phyloP scores from a whole-genome alignment of 2,113 vertebrate species.

The Mionectes macconnelli region DNA sequence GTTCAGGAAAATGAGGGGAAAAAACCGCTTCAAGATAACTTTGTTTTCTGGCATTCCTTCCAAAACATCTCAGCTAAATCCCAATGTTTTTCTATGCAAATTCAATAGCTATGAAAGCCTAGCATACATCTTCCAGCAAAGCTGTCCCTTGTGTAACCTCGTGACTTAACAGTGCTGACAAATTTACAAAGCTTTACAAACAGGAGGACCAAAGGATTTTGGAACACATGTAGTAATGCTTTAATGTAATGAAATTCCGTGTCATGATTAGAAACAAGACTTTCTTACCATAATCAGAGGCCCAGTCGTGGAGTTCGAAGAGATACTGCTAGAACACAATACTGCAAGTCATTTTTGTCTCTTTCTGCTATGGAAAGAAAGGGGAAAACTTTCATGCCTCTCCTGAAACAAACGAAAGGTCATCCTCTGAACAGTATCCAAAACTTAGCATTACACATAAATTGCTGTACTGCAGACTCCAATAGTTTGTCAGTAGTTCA shows the following conservation, averaged over 20 bases:
- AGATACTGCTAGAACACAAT: not conserved
- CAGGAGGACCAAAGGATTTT: not conserved
- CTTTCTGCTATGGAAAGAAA: not conserved
- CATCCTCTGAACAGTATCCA: conserved; percentile 53
- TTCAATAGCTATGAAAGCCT: not conserved
- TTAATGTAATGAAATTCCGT: not conserved
- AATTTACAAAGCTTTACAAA: not conserved
- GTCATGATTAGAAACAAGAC: not conserved
- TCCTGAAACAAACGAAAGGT: conserved; percentile 48
- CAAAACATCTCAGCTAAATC: not conserved
- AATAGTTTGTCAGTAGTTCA: not conserved
- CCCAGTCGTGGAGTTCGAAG: not conserved
- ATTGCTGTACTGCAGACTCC: not conserved
- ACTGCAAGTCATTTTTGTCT: not conserved
- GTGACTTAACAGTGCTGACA: not conserved
- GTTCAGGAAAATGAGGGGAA: not conserved
- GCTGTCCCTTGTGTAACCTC: not conserved
- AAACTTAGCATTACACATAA: conserved; percentile 14
- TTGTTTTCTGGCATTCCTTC: not conserved
- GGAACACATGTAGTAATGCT: not conserved
- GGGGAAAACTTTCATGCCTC: not conserved
- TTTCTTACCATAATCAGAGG: not conserved
- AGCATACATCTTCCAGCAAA: not conserved
- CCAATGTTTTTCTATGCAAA: not conserved
- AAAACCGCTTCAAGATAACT: not conserved